Base-by-base conservation (phyloP, 92 coral and sea anemone genomes). In the Siderastrea siderea region DNA sequence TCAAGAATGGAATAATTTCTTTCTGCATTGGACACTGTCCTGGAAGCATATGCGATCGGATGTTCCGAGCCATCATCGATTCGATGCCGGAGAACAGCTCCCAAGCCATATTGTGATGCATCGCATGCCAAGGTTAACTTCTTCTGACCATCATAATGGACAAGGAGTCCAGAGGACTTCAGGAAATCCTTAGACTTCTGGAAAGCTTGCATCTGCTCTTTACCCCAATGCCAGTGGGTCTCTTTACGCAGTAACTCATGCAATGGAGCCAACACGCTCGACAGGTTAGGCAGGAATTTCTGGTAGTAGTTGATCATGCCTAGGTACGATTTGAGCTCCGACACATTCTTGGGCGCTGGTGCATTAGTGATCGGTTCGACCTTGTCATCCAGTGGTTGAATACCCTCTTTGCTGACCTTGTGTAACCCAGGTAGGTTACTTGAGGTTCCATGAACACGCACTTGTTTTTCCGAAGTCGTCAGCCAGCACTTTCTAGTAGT, bases 321-420 rank as follows among this genome's bases (percentile, higher is more conserved):
- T 60, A 85, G 78, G 70, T 78, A 85, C 49, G 85, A 83, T 59
- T 74, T 84, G 11, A 84, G 89, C 81, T 90, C 90, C 12, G 87
- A 47, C 65, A 90, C 90, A 73, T 90, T 90, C 19, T 71, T 90
- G 9, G 90, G 93, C 5, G 89, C 53, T 52, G 93, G 93, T 38
- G 92, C 86, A 69, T 92, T 84, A 26, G 79, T 66, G 61, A 88
- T 80, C 49, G 90, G 89, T 3, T 72, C 62, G 8, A 92, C 89
- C 73, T 92, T 92, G 47, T 83, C 89, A 43, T 88, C 83, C 81
- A 77, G 11, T 12, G 81, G 68, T 77, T 77, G 68, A 77, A 77
- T 77, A 58, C 69, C 81, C 13, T 77, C 47, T 15, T 77, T 77
- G 81, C 81, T 77, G 48, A 77, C 81, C 48, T 47, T 44, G 82